Evolutionary conservation across 2,113 vertebrate genomes (phyloP), one percentile per base, ranked within the genome.

Genomic region (Cyanoderma ruficeps): DNA sequence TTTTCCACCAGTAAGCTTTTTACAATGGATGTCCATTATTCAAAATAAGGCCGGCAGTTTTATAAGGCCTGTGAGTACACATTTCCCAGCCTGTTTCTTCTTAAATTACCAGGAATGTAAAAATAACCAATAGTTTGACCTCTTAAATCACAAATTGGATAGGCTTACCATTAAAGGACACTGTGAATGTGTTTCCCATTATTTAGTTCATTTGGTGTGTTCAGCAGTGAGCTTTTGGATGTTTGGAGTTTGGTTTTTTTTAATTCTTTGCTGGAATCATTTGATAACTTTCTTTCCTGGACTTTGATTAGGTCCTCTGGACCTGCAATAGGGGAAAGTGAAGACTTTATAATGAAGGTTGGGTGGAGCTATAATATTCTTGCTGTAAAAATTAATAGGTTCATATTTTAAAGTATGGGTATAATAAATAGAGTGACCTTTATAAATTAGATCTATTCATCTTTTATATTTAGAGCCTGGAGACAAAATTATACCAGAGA

Each of bases 181-280:
- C 93, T 97, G 95, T 96, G 97, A 98, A 98, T 98, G 97, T 98
- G 97, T 98, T 98, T 98, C 93, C 93, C 96, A 98, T 98, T 98
- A 98, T 97, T 98, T 97, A 97, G 97, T 89, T 98, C 93, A 98
- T 98, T 98, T 98, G 96, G 83, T 92, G 75, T 96, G 91, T 97
- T 97, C 95, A 94, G 94, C 97, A 97, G 87, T 74, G 90, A 98
- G 87, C 37, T 94, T 97, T 98, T 89, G 96, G 90, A 97, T 97
- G 83, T 85, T 97, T 96, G 19, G 30, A 7, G 0, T 1, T 89
- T 25, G 8, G 2, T 37, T 2, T 86, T 93, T 84, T 59, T 25
- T 14, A 86, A 71, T 78, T 95, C 81, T 97, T 97, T 94, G 91
- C 78, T 95, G 86, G 97, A 96, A 71, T 90, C 15, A 96, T 95